A percentile compares a stretch with the other conserved stretches of the same genome.
Evolutionary conservation across 2,888 invertebrate genomes (phyloP).

Genomic region (Chloroclysta siterata): DNA sequence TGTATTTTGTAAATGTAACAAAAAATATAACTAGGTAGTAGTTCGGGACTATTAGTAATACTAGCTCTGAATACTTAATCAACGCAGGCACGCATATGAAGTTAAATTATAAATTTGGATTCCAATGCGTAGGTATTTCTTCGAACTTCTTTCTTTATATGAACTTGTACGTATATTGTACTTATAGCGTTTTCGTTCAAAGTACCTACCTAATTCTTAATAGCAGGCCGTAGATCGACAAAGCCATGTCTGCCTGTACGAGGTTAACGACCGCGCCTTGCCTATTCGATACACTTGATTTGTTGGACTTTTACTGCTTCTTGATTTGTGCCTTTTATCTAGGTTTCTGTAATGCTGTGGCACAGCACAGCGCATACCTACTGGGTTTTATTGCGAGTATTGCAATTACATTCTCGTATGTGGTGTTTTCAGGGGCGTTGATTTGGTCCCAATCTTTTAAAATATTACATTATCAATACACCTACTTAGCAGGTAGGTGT

Average conservation of each 20-base stretch:
- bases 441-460: neutral
- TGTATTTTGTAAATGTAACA: too few relatives aligned
- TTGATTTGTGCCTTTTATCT: constrained; percentile 56
- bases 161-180: neutral
- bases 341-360: constrained; percentile 48
- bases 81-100: neutral
- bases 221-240: constrained; percentile 67
- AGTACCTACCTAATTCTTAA: constrained; percentile 55
- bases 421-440: neutral
- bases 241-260: constrained; percentile 72
- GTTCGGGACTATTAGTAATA: too few relatives aligned
- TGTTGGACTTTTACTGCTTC: constrained; percentile 63
- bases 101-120: neutral
- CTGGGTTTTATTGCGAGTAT: constrained; percentile 29
- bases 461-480: neutral
- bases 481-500: neutral
- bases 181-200: constrained; percentile 33
- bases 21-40: too few relatives aligned
- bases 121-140: neutral
- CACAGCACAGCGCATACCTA: constrained; percentile 28
- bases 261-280: constrained; percentile 68
- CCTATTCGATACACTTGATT: constrained; percentile 68
- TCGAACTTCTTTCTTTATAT: neutral
- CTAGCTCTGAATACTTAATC: too few relatives aligned
- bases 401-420: neutral